Evolutionary conservation across 2,113 vertebrate species (phyloP).

Genomic region (Helogale parvula): DNA sequence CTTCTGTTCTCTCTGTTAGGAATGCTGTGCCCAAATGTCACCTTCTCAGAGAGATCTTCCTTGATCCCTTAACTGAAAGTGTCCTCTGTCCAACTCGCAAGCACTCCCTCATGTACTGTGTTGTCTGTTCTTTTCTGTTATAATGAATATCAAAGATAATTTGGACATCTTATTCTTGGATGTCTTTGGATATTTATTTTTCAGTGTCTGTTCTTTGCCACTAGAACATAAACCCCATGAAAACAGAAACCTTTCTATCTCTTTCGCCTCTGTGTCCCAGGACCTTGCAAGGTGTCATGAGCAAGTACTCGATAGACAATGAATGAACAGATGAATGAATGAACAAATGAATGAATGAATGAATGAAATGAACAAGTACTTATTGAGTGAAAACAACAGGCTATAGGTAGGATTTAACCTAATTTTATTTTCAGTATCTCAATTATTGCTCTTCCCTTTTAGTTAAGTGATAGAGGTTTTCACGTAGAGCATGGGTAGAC

Average conservation of each 20-base stretch:
- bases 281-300: background rate
- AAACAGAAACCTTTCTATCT: background rate
- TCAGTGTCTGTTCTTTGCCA: background rate
- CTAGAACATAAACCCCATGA: background rate
- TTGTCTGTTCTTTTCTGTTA: background rate
- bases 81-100: background rate
- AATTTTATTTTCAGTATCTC: slow-evolving; percentile 25
- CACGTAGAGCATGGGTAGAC: background rate
- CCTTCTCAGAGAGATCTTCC: background rate
- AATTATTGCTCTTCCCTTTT: background rate
- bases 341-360: background rate
- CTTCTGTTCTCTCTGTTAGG: background rate
- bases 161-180: background rate
- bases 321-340: background rate
- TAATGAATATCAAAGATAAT: background rate
- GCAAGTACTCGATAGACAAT: background rate
- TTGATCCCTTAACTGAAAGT: background rate
- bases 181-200: background rate
- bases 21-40: background rate
- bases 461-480: background rate
- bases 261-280: background rate
- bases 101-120: background rate
- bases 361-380: background rate
- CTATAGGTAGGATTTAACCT: background rate
- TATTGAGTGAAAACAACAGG: slow-evolving; percentile 1